Evolutionary conservation across 1,140 invertebrate genomes (phyloP).

Genomic region (Babylonia areolata): DNA sequence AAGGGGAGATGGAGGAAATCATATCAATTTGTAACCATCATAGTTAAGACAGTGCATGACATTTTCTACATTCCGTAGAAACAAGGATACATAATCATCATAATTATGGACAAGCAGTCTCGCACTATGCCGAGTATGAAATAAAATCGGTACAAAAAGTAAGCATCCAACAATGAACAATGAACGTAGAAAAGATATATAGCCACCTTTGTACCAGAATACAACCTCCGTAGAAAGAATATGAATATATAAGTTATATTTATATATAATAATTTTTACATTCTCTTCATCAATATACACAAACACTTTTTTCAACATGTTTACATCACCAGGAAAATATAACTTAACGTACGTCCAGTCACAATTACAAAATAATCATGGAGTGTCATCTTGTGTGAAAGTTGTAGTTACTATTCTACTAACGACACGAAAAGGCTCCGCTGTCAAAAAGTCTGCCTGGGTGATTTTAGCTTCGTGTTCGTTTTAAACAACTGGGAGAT

Average conservation of each 20-base stretch:
- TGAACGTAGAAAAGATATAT: conserved; percentile 40
- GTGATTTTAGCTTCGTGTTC: no score
- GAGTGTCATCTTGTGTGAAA: background rate
- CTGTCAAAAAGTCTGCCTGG: no score
- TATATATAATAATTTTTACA: background rate
- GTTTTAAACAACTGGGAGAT: no score
- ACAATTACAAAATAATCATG: conserved; percentile 2
- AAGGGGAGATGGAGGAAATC: background rate
- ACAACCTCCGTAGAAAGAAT: conserved; percentile 40
- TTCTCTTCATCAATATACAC: conserved; percentile 2
- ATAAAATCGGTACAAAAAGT: conserved; percentile 40
- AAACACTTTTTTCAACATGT: background rate
- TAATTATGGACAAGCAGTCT: conserved; percentile 4
- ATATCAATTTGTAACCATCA: no score
- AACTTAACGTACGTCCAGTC: background rate
- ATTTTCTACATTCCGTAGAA: background rate
- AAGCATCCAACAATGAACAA: conserved; percentile 32
- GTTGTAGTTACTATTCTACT: background rate
- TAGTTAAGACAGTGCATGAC: no score
- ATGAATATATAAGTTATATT: conserved; percentile 35
- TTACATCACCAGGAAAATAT: conserved; percentile 12
- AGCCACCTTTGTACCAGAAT: conserved; percentile 39
- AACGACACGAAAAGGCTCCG: no score
- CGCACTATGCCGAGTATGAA: conserved; percentile 24
- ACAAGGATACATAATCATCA: conserved; percentile 20